Base-by-base conservation (phyloP, 2,888 invertebrate species). In the Sepioteuthis lessoniana region DNA sequence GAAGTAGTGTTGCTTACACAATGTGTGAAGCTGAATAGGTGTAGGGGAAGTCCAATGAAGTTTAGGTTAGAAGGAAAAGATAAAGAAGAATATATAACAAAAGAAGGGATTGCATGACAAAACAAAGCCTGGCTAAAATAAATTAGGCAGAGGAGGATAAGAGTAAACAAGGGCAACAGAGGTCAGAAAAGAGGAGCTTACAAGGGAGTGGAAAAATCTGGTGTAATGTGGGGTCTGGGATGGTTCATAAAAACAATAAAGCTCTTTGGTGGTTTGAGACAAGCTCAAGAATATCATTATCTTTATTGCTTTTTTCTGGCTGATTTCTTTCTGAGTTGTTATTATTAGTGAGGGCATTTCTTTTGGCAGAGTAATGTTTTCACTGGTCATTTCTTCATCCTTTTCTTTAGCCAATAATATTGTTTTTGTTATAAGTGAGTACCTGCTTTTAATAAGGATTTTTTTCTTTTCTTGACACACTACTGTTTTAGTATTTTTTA, bases 71-170 rank as follows among this genome's bases (percentile, higher is more conserved):
- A 76, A 76, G n/a, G n/a, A 76, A n/a, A 76, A n/a, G 76, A 13
- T 13, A 4, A 16, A 16, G n/a, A 76, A 21, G 19, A n/a, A 76
- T n/a, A 76, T 76, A 35, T n/a, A 76, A 76, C n/a, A 76, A 76
- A 76, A 76, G n/a, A 76, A 76, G 76, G 76, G 76, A 76, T 76
- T 76, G 76, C 76, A 76, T 76, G 76, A 76, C 76, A 76, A 76
- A 76, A 21, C 35, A 35, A 35, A n/a, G 76, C 76, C 35, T 76
- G n/a, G 76, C n/a, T 76, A 76, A 76, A 76, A n/a, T 76, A 76
- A 76, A 76, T 76, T 76, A 76, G n/a, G n/a, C 76, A 76, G 76
- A 76, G 76, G 76, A 76, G 76, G 76, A 76, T 76, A 35, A 76
- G 76, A 76, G n/a, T 76, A n/a, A 76, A 76, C 13, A n/a, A 35